phyloP scores from a whole-genome alignment of 2,797 vertebrate genomes.

The Siniperca obscura region DNA sequence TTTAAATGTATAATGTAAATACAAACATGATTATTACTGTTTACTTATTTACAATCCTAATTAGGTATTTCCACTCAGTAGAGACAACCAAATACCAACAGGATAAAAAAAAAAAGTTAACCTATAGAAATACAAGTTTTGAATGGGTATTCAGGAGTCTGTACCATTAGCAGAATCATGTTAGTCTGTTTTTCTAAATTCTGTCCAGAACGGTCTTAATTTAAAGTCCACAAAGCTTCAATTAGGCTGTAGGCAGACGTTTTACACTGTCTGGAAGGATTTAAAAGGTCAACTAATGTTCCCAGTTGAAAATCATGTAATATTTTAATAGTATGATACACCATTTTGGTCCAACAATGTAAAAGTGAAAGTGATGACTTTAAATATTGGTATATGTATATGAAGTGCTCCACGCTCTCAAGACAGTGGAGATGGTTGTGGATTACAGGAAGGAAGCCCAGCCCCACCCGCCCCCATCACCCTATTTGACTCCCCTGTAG shows the following conservation, averaged over 20 bases:
- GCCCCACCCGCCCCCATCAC: not conserved
- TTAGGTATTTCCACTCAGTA: not conserved
- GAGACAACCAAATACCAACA: not conserved
- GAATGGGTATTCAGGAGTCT: not conserved
- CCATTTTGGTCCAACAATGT: not conserved
- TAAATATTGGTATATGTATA: not conserved
- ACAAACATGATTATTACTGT: not conserved
- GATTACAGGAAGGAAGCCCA: too few species aligned
- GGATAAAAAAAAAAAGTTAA: not conserved
- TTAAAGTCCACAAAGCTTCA: not conserved
- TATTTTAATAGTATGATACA: not conserved
- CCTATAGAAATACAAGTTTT: not conserved
- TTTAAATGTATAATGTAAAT: not conserved
- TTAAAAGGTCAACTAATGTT: not conserved
- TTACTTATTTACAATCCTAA: not conserved
- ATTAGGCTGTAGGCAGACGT: not conserved
- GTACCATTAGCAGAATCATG: not conserved
- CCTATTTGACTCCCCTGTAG: not conserved
- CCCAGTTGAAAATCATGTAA: not conserved
- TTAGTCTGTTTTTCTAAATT: constrained; percentile 1
- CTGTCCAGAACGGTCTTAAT: constrained; percentile 11
- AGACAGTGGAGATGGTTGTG: too few species aligned
- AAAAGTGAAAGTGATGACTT: not conserved
- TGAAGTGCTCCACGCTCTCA: too few species aligned
- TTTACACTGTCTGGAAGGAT: not conserved